Conservation (phyloP, 2,113 vertebrate genomes). For the Labeo rohita region DNA sequence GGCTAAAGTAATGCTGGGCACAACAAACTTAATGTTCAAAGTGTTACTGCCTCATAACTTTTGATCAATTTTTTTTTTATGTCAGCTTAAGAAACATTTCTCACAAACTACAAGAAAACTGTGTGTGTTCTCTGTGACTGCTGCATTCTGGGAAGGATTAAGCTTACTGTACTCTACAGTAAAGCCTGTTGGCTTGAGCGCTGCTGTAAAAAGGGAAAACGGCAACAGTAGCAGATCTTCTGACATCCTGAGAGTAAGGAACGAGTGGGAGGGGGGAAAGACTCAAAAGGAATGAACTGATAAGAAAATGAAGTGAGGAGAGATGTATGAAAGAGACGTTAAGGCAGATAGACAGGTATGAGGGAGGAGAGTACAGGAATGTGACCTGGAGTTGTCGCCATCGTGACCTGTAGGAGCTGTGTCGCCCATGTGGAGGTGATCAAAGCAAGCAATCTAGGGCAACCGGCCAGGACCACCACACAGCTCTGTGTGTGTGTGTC, state of each 20-base stretch:
- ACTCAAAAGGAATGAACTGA: background rate
- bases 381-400: slow-evolving; percentile 29
- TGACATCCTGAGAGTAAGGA: background rate
- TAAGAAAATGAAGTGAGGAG: background rate
- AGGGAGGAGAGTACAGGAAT: slow-evolving; percentile 31
- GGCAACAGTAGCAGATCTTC: background rate
- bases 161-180: background rate
- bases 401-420: slow-evolving; percentile 36
- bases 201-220: background rate
- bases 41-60: background rate
- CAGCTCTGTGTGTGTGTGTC: slow-evolving; percentile 10
- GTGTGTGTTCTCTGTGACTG: background rate
- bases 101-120: slow-evolving; percentile 8
- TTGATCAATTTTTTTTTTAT: slow-evolving; percentile 6
- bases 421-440: slow-evolving; percentile 42
- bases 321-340: slow-evolving; percentile 2
- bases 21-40: background rate
- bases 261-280: background rate
- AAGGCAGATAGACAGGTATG: slow-evolving; percentile 5
- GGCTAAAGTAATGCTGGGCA: background rate
- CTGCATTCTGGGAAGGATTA: slow-evolving; percentile 18
- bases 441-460: slow-evolving; percentile 36
- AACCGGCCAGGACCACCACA: slow-evolving; percentile 22
- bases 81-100: slow-evolving; percentile 7
- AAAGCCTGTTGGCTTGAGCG: background rate